phyloP scores from a whole-genome alignment of 2,888 invertebrate genomes.

The Tetanocera ferruginea region DNA sequence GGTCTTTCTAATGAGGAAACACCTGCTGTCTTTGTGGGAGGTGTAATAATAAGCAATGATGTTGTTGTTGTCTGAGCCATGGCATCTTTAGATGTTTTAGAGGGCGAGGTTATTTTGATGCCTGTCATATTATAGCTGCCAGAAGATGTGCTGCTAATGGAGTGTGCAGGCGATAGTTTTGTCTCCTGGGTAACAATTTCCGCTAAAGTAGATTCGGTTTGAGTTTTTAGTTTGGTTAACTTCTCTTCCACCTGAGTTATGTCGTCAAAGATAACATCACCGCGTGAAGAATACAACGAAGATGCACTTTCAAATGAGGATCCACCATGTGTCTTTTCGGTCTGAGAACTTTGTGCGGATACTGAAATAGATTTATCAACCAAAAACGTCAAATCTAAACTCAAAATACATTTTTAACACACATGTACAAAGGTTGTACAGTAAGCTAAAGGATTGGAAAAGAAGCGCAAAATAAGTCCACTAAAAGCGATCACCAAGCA shows the following conservation, averaged over 20 bases:
- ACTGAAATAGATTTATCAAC: conserved; percentile 51
- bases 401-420: background rate
- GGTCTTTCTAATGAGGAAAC: background rate
- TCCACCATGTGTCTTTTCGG: conserved; percentile 77
- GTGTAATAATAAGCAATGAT: background rate
- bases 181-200: conserved; percentile 50
- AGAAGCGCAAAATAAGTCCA: conserved; percentile 23
- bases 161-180: conserved; percentile 71
- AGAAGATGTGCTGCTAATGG: conserved; percentile 74
- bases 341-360: conserved; percentile 70
- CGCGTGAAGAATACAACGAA: conserved; percentile 83
- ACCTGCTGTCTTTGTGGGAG: conserved; percentile 27
- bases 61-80: background rate
- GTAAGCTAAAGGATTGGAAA: background rate
- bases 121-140: conserved; percentile 73
- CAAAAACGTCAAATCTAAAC: background rate
- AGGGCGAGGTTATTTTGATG: conserved; percentile 54
- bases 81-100: background rate
- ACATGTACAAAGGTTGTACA: background rate
- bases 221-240: conserved; percentile 17
- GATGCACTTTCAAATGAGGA: conserved; percentile 92
- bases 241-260: conserved; percentile 56
- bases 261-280: conserved; percentile 77
- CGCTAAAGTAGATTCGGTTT: background rate
- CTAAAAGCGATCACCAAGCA: conserved; percentile 64